Base-by-base conservation (phyloP, 2,113 vertebrate genomes). In the Panurus biarmicus region DNA sequence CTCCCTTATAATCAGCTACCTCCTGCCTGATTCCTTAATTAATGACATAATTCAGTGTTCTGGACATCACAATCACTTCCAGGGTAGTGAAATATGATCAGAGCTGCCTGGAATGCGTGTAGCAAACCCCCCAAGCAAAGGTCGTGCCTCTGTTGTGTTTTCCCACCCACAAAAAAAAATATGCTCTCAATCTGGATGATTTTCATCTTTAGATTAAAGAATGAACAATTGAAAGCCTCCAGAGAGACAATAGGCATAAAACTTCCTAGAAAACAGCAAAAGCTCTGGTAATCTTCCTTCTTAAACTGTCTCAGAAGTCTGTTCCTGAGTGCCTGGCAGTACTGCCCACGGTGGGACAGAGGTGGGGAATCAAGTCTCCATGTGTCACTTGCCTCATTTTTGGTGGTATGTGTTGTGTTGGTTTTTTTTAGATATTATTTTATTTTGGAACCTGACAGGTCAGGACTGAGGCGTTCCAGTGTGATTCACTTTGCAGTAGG, bases 41-140 rank as follows among this genome's bases (percentile, higher is more conserved):
- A 95, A 96, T 97, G 95, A 94, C 82, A 95, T 95, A 96, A 95
- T 93, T 97, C 96, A 96, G 85, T 91, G 60, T 90, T 95, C 85
- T 93, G 93, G 95, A 95, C 87, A 94, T 95, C 91, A 93, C 93
- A 95, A 83, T 96, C 94, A 90, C 95, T 96, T 97, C 64, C 79
- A 95, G 72, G 64, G 87, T 88, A 86, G 93, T 94, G 90, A 97
- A 97, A 95, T 97, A 97, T 86, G 90, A 86, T 95, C 92, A 80
- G 90, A 94, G 85, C 72, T 94, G 79, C 87, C 78, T 90, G 87
- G 79, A 97, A 96, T 80, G 56, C 88, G 79, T 83, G 51, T 65
- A 85, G 51, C 1, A 1, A 89, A 36, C 67, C 72, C 91, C 89
- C 44, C 44, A 74, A 77, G 75, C 44, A 50, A 95, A 95, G 96